Percentiles rank a stretch among this genome's conserved stretches.
These are phyloP conservation scores for Tokudaia muenninki DNA, from an alignment of 2,797 vertebrate genomes.

Conservation along the genomic window DNA sequence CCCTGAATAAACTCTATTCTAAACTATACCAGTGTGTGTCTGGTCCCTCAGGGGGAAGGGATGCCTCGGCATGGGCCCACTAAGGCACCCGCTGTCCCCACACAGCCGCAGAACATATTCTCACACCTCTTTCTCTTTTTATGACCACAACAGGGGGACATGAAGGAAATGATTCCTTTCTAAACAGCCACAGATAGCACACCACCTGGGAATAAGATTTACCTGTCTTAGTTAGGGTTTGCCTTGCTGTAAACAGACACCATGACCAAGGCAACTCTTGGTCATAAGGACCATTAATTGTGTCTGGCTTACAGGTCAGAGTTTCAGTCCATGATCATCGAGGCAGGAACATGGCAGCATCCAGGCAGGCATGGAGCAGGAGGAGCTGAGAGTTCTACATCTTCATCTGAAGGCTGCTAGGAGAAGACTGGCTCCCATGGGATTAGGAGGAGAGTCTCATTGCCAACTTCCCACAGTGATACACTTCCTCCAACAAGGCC, in stretches of 20 bases:
- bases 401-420: neutral
- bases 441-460: neutral
- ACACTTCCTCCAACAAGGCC: neutral
- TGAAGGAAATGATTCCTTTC: neutral
- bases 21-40: no score
- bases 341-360: neutral
- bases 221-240: neutral
- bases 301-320: neutral
- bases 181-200: neutral
- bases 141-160: no score
- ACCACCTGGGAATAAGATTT: neutral
- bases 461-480: neutral
- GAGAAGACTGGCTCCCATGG: neutral
- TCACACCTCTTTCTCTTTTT: no score
- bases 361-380: neutral
- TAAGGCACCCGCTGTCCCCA: no score
- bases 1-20: no score
- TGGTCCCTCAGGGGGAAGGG: no score
- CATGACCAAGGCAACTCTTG: neutral
- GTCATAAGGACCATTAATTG: neutral
- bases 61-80: no score
- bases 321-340: neutral
- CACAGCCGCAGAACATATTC: no score
- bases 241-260: neutral
- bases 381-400: neutral